These are phyloP conservation scores for Prionace glauca DNA, from an alignment of 2,797 vertebrate genomes.

Conservation along the genomic window DNA sequence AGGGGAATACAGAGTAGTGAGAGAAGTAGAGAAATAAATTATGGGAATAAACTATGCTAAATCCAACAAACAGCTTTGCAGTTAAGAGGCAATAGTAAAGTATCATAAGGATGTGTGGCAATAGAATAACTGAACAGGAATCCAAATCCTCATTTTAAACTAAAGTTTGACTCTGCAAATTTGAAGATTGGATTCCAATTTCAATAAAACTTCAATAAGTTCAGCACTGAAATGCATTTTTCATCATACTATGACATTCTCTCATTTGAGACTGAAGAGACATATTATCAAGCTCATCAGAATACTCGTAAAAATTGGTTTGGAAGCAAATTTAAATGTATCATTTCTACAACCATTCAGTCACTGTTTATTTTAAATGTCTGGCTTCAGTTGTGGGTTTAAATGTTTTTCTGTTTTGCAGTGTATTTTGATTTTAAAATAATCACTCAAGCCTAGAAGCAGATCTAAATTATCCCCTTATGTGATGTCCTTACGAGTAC, in stretches of 20 bases:
- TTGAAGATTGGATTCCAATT: background rate
- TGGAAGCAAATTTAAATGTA: background rate
- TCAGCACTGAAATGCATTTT: background rate
- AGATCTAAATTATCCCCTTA: background rate
- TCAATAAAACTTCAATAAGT: background rate
- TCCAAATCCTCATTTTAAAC: background rate
- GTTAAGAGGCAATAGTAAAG: background rate
- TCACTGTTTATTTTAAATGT: slow-evolving; percentile 69
- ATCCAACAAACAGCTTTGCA: background rate
- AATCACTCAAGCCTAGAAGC: slow-evolving; percentile 51
- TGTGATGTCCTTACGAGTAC: background rate
- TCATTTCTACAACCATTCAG: slow-evolving; percentile 52
- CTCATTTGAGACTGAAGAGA: background rate
- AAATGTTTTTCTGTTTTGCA: slow-evolving; percentile 83
- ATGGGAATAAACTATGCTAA: background rate
- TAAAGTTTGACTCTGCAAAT: background rate
- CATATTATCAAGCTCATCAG: background rate
- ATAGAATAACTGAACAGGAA: background rate
- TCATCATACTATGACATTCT: background rate
- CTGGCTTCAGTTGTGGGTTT: slow-evolving; percentile 72
- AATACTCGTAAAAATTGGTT: background rate
- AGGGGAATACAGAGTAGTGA: background rate
- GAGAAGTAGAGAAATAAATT: background rate
- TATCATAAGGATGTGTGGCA: background rate
- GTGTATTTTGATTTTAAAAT: slow-evolving; percentile 93